Evolutionary conservation across 2,113 vertebrate genomes (phyloP).

Genomic region (Noturus placidus): DNA sequence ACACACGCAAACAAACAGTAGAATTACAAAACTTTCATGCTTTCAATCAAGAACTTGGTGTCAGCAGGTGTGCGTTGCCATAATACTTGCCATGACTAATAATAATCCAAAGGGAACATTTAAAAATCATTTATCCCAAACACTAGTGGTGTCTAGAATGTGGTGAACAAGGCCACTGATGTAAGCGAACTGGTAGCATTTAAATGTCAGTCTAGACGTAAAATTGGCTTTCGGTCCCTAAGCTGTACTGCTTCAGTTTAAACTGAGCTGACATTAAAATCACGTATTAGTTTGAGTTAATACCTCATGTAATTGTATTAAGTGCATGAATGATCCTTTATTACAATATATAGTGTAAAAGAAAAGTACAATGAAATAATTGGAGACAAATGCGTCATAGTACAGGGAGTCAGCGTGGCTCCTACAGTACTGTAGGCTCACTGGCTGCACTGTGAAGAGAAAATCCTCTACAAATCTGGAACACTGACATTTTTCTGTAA

Average conservation of each 20-base stretch:
- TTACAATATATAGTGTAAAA: background rate
- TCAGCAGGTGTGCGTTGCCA: background rate
- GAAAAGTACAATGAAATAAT: background rate
- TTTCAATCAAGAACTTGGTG: slow-evolving; percentile 12
- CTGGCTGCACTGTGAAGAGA: slow-evolving; percentile 5
- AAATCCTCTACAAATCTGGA: slow-evolving; percentile 28
- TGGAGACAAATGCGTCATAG: background rate
- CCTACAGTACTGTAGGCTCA: background rate
- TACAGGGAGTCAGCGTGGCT: background rate
- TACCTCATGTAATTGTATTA: background rate
- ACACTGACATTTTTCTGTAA: slow-evolving; percentile 15
- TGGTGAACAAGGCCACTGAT: background rate
- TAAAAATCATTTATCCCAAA: background rate
- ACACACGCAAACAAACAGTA: background rate
- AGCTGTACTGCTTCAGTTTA: slow-evolving; percentile 3
- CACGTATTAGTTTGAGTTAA: slow-evolving; percentile 8
- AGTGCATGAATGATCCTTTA: background rate
- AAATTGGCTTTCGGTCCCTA: slow-evolving; percentile 29
- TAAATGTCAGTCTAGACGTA: slow-evolving; percentile 42
- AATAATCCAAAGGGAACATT: background rate
- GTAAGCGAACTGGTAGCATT: slow-evolving; percentile 26
- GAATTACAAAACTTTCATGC: slow-evolving; percentile 16
- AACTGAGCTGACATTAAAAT: slow-evolving; percentile 14
- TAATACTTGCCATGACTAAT: background rate
- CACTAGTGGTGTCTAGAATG: background rate